Conservation (phyloP, 2,888 invertebrate genomes). For the Pogonocherus hispidulus region DNA sequence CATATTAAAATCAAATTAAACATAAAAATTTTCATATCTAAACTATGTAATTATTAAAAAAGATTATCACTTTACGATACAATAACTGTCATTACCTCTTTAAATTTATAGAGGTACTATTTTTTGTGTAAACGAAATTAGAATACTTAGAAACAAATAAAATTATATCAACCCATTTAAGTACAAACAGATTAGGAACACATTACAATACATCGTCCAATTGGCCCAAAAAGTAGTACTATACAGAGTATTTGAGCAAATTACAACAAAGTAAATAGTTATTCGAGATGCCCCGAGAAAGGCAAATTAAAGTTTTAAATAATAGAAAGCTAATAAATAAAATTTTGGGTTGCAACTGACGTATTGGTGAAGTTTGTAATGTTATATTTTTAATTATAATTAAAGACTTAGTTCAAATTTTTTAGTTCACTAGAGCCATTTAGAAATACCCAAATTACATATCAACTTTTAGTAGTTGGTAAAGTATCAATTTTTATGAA, state of each 20-base stretch:
- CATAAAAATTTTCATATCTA: conserved; percentile 36
- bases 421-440: no score
- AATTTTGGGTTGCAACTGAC: no score
- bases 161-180: conserved; percentile 49
- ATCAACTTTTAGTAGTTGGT: no score
- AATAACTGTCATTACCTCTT: conserved; percentile 30
- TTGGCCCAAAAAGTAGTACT: conserved; percentile 46
- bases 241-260: conserved; percentile 41
- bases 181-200: conserved; percentile 54
- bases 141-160: conserved; percentile 29
- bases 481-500: no score
- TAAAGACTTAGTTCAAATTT: not conserved
- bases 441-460: not conserved
- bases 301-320: no score
- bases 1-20: conserved; percentile 43
- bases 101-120: not conserved
- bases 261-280: conserved; percentile 33
- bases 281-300: no score
- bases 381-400: no score
- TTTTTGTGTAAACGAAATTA: conserved; percentile 9
- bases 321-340: no score
- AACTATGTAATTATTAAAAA: conserved; percentile 43
- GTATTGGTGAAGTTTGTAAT: no score
- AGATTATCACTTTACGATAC: conserved; percentile 40
- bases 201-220: conserved; percentile 37